These are phyloP conservation scores for Tiphia femorata DNA, from an alignment of 2,888 invertebrate genomes.

Conservation along the genomic window DNA sequence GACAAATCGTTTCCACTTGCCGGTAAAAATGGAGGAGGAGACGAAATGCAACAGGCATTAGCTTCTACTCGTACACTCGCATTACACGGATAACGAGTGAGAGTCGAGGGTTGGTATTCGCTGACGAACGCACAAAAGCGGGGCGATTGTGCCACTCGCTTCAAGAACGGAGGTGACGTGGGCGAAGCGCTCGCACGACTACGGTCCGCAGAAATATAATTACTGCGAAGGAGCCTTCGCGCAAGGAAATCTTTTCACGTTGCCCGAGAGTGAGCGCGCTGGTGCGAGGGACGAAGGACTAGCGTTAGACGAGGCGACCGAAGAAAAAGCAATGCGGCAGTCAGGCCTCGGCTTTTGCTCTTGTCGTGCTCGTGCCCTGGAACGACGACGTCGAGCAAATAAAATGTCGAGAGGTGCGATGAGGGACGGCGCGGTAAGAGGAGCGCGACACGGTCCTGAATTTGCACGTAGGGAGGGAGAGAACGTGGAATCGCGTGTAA, in stretches of 20 bases:
- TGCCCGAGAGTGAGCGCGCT: slow-evolving; percentile 6
- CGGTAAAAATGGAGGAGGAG: no score
- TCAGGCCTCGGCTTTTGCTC: not conserved
- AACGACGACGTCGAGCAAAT: slow-evolving; percentile 15
- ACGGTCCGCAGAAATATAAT: slow-evolving; percentile 17
- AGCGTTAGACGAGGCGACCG: no score
- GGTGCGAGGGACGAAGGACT: no score
- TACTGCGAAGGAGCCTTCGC: slow-evolving; percentile 10
- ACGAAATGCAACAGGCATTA: no score
- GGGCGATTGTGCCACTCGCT: not conserved
- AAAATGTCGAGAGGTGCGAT: slow-evolving; percentile 26
- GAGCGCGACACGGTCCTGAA: not conserved
- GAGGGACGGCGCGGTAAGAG: not conserved
- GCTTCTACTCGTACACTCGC: no score
- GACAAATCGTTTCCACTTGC: no score
- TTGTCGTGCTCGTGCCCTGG: not conserved
- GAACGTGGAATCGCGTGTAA: slow-evolving; percentile 24
- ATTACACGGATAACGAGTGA: no score
- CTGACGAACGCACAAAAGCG: no score
- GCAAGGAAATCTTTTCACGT: no score
- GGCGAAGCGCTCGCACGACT: not conserved
- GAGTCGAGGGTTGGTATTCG: no score
- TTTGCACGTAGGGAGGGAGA: not conserved
- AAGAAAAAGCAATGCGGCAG: not conserved
- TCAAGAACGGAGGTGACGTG: slow-evolving; percentile 6